Conservation (phyloP, 2,113 vertebrate genomes). For the Polypterus senegalus region DNA sequence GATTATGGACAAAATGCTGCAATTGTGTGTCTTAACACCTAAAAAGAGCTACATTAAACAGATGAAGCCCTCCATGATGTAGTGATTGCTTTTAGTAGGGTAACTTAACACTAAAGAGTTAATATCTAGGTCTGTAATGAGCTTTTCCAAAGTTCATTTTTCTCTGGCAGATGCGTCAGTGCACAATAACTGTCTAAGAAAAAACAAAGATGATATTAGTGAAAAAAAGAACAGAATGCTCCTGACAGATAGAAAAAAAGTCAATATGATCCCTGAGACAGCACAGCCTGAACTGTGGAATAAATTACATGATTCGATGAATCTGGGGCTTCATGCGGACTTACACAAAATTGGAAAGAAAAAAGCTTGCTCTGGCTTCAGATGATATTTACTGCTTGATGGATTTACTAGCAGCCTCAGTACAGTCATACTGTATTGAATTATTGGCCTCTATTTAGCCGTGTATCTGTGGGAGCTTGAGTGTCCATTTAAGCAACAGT, state of each 20-base stretch:
- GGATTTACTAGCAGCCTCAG: slow-evolving; percentile 64
- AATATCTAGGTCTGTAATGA: neutral
- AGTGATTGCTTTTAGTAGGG: neutral
- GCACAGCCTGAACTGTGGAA: slow-evolving; percentile 49
- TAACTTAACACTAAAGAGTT: slow-evolving; percentile 1
- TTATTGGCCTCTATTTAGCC: slow-evolving; percentile 72
- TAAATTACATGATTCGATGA: slow-evolving; percentile 71
- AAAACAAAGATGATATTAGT: slow-evolving; percentile 28
- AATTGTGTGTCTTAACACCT: too few species aligned
- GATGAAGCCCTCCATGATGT: too few species aligned
- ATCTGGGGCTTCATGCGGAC: slow-evolving; percentile 53
- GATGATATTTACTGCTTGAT: slow-evolving; percentile 74
- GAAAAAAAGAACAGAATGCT: slow-evolving; percentile 45
- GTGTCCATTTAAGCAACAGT: slow-evolving; percentile 70
- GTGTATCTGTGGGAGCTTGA: slow-evolving; percentile 53
- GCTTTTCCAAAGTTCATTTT: neutral
- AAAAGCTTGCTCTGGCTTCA: slow-evolving; percentile 72
- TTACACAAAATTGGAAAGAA: slow-evolving; percentile 67
- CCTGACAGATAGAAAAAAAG: slow-evolving; percentile 58
- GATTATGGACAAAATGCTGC: too few species aligned
- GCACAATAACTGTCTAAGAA: slow-evolving; percentile 39
- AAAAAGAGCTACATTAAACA: too few species aligned
- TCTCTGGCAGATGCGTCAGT: slow-evolving; percentile 39
- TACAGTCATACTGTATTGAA: slow-evolving; percentile 68
- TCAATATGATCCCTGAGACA: slow-evolving; percentile 69